Evolutionary conservation across 2,888 invertebrate genomes (phyloP).

Genomic region (Lordiphosa andalusiaca): DNA sequence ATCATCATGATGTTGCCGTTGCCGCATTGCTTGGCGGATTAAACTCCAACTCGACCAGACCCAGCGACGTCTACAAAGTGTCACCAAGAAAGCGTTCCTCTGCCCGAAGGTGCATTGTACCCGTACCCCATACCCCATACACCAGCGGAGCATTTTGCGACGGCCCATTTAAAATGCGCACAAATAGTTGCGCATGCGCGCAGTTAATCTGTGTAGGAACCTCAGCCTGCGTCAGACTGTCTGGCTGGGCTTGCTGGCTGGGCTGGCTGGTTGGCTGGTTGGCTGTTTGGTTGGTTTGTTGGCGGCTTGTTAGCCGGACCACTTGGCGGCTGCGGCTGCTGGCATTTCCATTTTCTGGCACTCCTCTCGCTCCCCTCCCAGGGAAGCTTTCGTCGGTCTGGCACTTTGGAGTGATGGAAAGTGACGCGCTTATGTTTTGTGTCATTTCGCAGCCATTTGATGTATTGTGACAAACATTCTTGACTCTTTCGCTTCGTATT

Average conservation of each 20-base stretch:
- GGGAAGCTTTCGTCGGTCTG: constrained; percentile 56
- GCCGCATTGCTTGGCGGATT: constrained; percentile 68
- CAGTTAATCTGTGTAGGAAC: constrained; percentile 63
- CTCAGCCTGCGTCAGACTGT: constrained; percentile 68
- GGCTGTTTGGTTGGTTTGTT: constrained; percentile 27
- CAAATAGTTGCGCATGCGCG: constrained; percentile 74
- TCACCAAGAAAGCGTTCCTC: constrained; percentile 38
- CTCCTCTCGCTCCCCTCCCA: constrained; percentile 14
- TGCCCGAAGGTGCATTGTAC: constrained; percentile 47
- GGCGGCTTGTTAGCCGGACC: constrained; percentile 54
- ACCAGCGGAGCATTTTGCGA: constrained; percentile 23
- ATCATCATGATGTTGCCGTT: constrained; percentile 31
- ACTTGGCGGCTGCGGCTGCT: constrained; percentile 45
- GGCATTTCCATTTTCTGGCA: constrained; percentile 29
- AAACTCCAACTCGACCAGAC: constrained; percentile 64
- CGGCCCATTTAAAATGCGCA: constrained; percentile 77
- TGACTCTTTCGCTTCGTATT: constrained; percentile 29
- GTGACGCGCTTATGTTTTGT: constrained; percentile 80
- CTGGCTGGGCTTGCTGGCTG: too few relatives aligned
- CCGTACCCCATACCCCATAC: constrained; percentile 15
- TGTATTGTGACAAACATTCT: constrained; percentile 79
- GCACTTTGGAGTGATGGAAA: constrained; percentile 79
- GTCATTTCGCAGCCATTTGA: constrained; percentile 77
- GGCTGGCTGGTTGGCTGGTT: too few relatives aligned
- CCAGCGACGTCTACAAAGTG: constrained; percentile 64